Percentiles rank a stretch among this genome's conserved stretches.
phyloP scores from a whole-genome alignment of 2,797 vertebrate genomes.

The Xenopus petersii region DNA sequence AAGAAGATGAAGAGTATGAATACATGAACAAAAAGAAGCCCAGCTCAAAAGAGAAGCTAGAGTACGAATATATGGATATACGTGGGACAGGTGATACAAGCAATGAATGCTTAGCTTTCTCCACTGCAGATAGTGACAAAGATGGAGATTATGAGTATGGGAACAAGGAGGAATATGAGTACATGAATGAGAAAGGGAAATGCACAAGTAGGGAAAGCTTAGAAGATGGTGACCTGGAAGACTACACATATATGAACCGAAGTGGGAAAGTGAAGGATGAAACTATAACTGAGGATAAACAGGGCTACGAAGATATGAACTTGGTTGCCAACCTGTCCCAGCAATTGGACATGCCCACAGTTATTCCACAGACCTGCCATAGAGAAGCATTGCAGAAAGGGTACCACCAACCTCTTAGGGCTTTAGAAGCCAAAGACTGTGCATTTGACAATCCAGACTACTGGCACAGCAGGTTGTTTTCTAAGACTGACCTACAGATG shows the following conservation, averaged over 20 bases:
- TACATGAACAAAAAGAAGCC: constrained; percentile 81
- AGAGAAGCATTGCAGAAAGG: constrained; percentile 56
- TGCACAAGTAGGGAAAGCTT: constrained; percentile 51
- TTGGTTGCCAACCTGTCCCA: constrained; percentile 51
- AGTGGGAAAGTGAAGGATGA: constrained; percentile 55
- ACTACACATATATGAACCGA: constrained; percentile 59
- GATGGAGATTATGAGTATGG: constrained; percentile 55
- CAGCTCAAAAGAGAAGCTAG: constrained; percentile 51
- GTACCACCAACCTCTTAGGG: constrained; percentile 78
- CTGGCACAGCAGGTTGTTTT: constrained; percentile 92
- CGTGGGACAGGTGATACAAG: constrained; percentile 53
- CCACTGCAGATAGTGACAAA: constrained; percentile 47
- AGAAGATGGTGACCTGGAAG: constrained; percentile 34
- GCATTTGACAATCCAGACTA: constrained; percentile 98
- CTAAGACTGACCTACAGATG: constrained; percentile 78
- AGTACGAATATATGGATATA: constrained; percentile 90
- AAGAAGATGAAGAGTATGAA: constrained; percentile 64
- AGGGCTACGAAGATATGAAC: constrained; percentile 90
- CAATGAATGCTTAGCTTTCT: not conserved
- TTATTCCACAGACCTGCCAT: constrained; percentile 56
- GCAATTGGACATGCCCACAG: constrained; percentile 30
- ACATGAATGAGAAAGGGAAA: constrained; percentile 70
- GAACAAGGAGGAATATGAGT: constrained; percentile 68
- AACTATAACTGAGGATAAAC: constrained; percentile 53
- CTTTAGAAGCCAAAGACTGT: constrained; percentile 71